Evolutionary conservation across 2,888 invertebrate species (phyloP).

Genomic region (Seira ritae): DNA sequence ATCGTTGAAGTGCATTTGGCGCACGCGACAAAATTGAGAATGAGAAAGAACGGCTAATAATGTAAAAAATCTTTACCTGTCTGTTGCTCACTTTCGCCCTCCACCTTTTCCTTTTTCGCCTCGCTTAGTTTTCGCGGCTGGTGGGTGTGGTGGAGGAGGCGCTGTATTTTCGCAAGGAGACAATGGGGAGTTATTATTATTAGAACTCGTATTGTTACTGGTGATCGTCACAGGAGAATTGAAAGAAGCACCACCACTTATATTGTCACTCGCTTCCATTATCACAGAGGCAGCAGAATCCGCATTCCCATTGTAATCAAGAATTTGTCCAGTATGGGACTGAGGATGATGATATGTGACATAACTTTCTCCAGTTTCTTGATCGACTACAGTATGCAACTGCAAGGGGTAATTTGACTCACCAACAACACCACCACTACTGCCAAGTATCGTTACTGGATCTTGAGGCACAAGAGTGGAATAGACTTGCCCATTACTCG

Average conservation of each 20-base stretch:
- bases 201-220: neutral
- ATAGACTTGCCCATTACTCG: slow-evolving; percentile 13
- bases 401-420: slow-evolving; percentile 56
- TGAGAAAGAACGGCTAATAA: neutral
- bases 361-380: slow-evolving; percentile 45
- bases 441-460: slow-evolving; percentile 5
- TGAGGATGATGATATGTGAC: slow-evolving; percentile 31
- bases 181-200: neutral
- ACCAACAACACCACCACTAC: neutral
- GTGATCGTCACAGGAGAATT: slow-evolving; percentile 20
- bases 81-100: slow-evolving; percentile 54
- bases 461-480: neutral
- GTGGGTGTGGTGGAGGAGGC: slow-evolving; percentile 39
- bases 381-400: slow-evolving; percentile 48
- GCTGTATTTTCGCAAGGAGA: slow-evolving; percentile 9
- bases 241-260: slow-evolving; percentile 33
- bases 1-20: neutral
- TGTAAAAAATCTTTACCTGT: slow-evolving; percentile 45
- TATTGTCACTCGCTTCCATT: slow-evolving; percentile 45
- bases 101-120: slow-evolving; percentile 22
- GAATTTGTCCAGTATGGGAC: slow-evolving; percentile 17
- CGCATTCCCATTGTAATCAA: slow-evolving; percentile 23
- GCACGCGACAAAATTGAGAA: neutral
- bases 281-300: slow-evolving; percentile 38
- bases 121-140: slow-evolving; percentile 16